Evolutionary conservation across 2,888 invertebrate species (phyloP).

Genomic region (Calameuta idolon): DNA sequence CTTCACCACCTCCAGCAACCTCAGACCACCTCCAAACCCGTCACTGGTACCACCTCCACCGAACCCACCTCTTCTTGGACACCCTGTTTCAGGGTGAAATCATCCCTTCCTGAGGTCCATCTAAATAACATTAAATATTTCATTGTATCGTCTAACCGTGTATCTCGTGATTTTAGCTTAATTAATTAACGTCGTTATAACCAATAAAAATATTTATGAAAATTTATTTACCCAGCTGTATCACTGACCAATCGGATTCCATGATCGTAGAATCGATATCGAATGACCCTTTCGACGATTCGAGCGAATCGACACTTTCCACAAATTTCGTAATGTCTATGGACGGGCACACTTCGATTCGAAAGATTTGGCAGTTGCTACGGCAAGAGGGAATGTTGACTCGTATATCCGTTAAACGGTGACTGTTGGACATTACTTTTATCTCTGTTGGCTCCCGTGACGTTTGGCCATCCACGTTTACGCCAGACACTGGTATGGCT

Average conservation of each 20-base stretch:
- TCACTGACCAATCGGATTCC: background rate
- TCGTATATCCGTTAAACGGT: background rate
- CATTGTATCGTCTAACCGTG: background rate
- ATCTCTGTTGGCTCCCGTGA: background rate
- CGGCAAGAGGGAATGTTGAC: background rate
- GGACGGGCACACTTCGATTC: background rate
- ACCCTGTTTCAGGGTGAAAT: background rate
- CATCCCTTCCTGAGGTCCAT: background rate
- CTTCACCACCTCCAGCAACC: slow-evolving; percentile 13
- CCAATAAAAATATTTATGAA: background rate
- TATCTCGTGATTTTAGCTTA: background rate
- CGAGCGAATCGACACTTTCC: background rate
- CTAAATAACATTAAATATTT: too few species aligned
- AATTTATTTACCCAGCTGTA: background rate
- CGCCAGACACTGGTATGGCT: background rate
- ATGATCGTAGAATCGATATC: background rate
- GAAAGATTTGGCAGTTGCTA: background rate
- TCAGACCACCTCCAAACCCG: slow-evolving; percentile 1
- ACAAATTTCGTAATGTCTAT: background rate
- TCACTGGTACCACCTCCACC: background rate
- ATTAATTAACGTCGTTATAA: background rate
- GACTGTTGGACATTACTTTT: background rate
- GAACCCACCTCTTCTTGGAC: background rate
- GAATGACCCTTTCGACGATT: background rate
- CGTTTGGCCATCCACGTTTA: background rate